Evolutionary conservation across 2,113 vertebrate genomes (phyloP).

Genomic region (Amblyornis subalaris): DNA sequence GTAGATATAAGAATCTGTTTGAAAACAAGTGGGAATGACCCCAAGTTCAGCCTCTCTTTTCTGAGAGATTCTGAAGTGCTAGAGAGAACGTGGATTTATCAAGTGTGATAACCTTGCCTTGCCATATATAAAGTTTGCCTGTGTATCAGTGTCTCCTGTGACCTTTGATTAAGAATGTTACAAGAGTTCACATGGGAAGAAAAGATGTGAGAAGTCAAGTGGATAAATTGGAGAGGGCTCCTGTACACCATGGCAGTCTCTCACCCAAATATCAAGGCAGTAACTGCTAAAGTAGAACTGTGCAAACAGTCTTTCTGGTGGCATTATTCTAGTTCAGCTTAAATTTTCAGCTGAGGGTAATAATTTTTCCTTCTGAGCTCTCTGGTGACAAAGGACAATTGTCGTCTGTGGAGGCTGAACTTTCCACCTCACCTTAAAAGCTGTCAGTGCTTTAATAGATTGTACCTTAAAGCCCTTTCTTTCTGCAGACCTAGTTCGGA

Average conservation of each 20-base stretch:
- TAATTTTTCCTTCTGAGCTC: not conserved
- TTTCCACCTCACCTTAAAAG: conserved; percentile 2
- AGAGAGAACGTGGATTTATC: not conserved
- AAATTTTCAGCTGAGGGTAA: not conserved
- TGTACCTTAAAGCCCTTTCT: not conserved
- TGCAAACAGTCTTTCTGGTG: not conserved
- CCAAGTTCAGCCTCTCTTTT: not conserved
- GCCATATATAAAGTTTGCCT: not conserved
- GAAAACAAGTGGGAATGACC: not conserved
- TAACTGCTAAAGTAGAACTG: not conserved
- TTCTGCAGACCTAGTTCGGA: not conserved
- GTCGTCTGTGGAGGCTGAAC: not conserved
- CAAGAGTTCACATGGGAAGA: not conserved
- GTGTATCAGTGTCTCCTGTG: not conserved
- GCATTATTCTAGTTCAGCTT: not conserved
- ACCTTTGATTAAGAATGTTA: conserved; percentile 22
- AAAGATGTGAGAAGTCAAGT: conserved; percentile 16
- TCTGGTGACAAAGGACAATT: not conserved
- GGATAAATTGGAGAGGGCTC: conserved; percentile 5
- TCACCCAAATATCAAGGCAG: not conserved
- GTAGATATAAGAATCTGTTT: not conserved
- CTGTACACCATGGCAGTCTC: not conserved
- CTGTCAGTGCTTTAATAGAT: not conserved
- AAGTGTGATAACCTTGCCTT: not conserved
- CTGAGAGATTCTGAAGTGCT: not conserved